A percentile compares a stretch with the other conserved stretches of the same genome.
Conservation (phyloP, 37 sponge, comb jelly and placozoan genomes). For the Sycon ciliatum region DNA sequence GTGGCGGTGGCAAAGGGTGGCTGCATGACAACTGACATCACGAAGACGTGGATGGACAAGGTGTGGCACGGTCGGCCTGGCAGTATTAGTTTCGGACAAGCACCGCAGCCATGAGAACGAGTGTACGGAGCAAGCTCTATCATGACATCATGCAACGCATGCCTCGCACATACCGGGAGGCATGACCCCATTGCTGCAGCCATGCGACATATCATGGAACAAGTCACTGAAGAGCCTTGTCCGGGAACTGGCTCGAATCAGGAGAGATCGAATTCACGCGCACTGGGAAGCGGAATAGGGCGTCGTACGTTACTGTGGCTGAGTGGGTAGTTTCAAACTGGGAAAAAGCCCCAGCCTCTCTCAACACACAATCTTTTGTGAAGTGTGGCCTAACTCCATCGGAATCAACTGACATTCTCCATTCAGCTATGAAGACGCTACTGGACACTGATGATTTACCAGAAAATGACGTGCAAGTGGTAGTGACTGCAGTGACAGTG, state of each 20-base stretch:
- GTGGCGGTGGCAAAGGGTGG: neutral
- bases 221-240: neutral
- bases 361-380: too few species aligned
- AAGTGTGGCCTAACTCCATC: too few species aligned
- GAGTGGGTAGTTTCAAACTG: neutral
- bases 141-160: neutral
- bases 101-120: neutral
- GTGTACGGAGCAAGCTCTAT: neutral
- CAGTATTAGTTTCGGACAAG: neutral
- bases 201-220: neutral
- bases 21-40: constrained; percentile 2
- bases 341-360: too few species aligned
- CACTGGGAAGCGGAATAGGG: neutral
- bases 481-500: too few species aligned
- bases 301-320: neutral
- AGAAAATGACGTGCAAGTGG: too few species aligned
- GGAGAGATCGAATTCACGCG: neutral
- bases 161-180: neutral
- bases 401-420: too few species aligned
- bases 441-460: too few species aligned
- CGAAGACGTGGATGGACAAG: neutral
- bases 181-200: constrained; percentile 15
- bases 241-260: neutral
- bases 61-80: neutral
- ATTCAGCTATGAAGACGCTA: too few species aligned